A percentile compares a stretch with the other conserved stretches of the same genome.
Conservation (phyloP, 2,113 vertebrate species). For the Sula dactylatra region DNA sequence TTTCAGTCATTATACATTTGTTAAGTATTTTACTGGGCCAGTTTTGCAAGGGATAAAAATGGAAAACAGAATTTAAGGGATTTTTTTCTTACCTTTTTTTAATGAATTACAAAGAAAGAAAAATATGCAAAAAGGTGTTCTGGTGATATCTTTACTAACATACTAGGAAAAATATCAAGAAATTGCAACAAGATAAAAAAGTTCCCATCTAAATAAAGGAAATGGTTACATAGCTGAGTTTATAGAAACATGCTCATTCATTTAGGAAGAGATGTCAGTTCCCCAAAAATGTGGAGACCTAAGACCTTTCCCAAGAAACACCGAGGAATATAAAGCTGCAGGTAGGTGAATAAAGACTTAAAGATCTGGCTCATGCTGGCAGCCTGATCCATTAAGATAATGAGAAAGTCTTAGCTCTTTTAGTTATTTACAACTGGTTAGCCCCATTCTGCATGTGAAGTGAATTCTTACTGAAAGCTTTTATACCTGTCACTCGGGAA, state of each 20-base stretch:
- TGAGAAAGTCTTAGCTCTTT: neutral
- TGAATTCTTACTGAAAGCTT: neutral
- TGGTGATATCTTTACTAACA: neutral
- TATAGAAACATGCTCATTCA: neutral
- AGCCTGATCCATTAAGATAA: neutral
- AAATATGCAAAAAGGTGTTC: neutral
- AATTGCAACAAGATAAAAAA: neutral
- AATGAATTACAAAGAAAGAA: neutral
- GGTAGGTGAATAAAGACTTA: neutral
- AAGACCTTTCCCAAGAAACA: neutral
- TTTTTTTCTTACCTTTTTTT: neutral
- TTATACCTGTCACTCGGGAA: neutral
- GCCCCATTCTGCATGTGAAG: neutral
- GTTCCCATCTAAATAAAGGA: neutral
- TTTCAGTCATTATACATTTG: neutral
- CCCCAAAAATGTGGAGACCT: neutral
- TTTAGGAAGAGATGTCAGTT: neutral
- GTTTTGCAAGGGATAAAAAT: neutral
- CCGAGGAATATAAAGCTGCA: neutral
- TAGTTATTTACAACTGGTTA: neutral
- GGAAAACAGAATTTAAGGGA: neutral
- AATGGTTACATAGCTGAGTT: neutral
- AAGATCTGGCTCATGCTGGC: neutral
- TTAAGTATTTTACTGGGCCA: neutral
- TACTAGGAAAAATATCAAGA: neutral